Conservation (phyloP, 1,140 invertebrate species). For the Zaprionus africanus region DNA sequence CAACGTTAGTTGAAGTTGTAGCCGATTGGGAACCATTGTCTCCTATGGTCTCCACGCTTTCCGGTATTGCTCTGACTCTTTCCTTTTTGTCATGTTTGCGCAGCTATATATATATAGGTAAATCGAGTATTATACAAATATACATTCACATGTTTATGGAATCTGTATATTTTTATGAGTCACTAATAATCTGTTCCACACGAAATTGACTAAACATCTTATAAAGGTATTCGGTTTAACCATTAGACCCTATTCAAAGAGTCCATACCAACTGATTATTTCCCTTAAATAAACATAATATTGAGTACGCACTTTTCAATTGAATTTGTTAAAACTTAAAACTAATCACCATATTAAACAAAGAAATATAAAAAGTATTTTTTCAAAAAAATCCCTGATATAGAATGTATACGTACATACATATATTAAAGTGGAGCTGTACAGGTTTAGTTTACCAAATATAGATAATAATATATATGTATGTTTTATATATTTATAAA, state of each 20-base stretch:
- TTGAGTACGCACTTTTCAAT: neutral
- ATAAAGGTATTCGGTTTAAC: neutral
- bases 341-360: neutral
- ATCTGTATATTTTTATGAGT: neutral
- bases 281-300: neutral
- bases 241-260: too few relatives aligned
- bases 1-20: conserved; percentile 3
- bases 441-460: neutral
- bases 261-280: neutral
- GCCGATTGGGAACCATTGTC: conserved; percentile 30
- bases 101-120: conserved; percentile 63
- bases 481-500: neutral
- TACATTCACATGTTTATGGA: conserved; percentile 13
- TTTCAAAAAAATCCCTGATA: neutral
- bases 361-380: neutral
- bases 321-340: neutral
- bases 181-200: neutral
- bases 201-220: neutral
- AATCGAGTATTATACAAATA: conserved; percentile 59
- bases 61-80: conserved; percentile 56
- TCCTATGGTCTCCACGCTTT: conserved; percentile 45
- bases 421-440: neutral
- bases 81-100: conserved; percentile 76
- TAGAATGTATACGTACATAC: neutral
- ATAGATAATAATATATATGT: neutral